Evolutionary conservation across 2,797 vertebrate genomes (phyloP).

Genomic region (Phrynocephalus vlangalii): DNA sequence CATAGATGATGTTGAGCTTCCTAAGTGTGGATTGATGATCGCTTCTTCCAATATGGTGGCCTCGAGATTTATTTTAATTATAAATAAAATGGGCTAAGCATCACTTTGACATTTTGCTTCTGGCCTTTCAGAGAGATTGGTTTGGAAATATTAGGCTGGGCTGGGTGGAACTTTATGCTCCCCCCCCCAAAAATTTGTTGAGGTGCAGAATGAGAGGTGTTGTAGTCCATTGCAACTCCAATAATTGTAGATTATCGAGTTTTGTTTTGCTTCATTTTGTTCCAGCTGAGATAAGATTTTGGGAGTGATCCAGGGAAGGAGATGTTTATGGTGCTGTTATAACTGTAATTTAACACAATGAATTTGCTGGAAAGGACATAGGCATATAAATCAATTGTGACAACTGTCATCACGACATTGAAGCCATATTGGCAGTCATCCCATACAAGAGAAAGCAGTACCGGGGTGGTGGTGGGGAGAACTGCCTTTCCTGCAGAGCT

Average conservation of each 20-base stretch:
- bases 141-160: neutral
- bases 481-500: neutral
- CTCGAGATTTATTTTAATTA: too few species aligned
- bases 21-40: too few species aligned
- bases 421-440: too few species aligned
- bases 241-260: too few species aligned
- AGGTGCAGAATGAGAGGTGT: too few species aligned
- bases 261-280: neutral
- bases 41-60: too few species aligned
- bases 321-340: neutral
- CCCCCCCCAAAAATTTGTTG: neutral
- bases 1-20: too few species aligned
- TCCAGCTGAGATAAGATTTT: neutral
- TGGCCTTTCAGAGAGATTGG: neutral
- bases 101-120: neutral
- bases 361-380: neutral
- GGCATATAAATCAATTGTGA: neutral
- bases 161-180: neutral
- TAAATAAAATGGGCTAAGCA: neutral
- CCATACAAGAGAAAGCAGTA: neutral
- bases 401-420: neutral
- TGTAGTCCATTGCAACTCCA: too few species aligned
- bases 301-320: neutral
- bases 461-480: neutral
- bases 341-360: neutral